These are phyloP conservation scores for Lophotriccus pileatus DNA, from an alignment of 2,797 vertebrate species.

Conservation along the genomic window DNA sequence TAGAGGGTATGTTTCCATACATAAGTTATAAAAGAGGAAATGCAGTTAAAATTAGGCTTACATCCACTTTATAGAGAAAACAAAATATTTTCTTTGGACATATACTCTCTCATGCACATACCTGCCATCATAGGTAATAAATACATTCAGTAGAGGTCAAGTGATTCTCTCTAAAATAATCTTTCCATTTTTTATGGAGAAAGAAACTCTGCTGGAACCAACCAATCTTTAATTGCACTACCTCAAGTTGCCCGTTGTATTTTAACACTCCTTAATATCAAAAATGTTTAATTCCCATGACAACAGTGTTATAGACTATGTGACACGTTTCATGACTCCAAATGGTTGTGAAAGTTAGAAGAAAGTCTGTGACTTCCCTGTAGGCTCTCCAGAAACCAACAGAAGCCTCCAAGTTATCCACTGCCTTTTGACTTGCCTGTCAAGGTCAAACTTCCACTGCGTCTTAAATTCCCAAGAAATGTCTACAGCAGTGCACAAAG, in stretches of 20 bases:
- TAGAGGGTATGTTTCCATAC: not conserved
- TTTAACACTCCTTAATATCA: not conserved
- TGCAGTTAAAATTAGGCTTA: not conserved
- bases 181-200: not conserved
- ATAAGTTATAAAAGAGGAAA: not conserved
- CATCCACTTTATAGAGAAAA: not conserved
- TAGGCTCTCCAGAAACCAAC: not conserved
- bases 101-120: not conserved
- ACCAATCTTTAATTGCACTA: not conserved
- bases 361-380: not conserved
- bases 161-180: not conserved
- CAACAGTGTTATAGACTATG: not conserved
- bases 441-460: not conserved
- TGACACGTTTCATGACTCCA: not conserved
- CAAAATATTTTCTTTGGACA: not conserved
- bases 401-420: not conserved
- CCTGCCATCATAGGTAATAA: not conserved
- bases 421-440: not conserved
- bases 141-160: not conserved
- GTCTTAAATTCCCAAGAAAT: not conserved
- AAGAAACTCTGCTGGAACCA: not conserved
- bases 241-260: not conserved
- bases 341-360: not conserved
- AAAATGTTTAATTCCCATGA: not conserved
- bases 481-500: not conserved